Evolutionary conservation across 2,888 invertebrate genomes (phyloP).

Genomic region (Idaea biselata): DNA sequence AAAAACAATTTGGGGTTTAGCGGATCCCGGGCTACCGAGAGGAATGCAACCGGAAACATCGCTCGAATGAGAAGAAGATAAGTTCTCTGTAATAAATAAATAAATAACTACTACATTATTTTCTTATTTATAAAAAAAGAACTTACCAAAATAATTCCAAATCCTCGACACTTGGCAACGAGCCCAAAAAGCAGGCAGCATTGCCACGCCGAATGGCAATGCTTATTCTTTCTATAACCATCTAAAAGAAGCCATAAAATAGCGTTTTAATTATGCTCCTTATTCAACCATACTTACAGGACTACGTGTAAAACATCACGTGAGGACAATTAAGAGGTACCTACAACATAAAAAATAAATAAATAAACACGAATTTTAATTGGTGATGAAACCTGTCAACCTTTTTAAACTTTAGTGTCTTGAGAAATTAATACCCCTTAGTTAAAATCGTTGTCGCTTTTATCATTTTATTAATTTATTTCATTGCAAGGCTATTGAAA

Average conservation of each 20-base stretch:
- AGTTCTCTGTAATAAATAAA: too few species aligned
- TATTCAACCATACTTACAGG: background rate
- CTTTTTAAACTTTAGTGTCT: constrained; percentile 1
- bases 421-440: background rate
- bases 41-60: too few species aligned
- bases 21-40: too few species aligned
- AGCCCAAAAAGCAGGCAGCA: too few species aligned
- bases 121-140: too few species aligned
- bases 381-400: background rate
- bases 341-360: background rate
- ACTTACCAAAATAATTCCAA: too few species aligned
- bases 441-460: background rate
- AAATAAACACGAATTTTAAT: background rate
- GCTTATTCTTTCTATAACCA: too few species aligned
- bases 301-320: background rate
- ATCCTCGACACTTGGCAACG: too few species aligned
- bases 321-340: background rate
- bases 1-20: too few species aligned
- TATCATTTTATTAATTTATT: constrained; percentile 8
- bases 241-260: background rate
- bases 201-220: too few species aligned
- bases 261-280: background rate
- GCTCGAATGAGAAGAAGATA: too few species aligned
- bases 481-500: background rate
- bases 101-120: too few species aligned